Conservation (phyloP, 2,888 invertebrate genomes). For the Cistogaster globosa region DNA sequence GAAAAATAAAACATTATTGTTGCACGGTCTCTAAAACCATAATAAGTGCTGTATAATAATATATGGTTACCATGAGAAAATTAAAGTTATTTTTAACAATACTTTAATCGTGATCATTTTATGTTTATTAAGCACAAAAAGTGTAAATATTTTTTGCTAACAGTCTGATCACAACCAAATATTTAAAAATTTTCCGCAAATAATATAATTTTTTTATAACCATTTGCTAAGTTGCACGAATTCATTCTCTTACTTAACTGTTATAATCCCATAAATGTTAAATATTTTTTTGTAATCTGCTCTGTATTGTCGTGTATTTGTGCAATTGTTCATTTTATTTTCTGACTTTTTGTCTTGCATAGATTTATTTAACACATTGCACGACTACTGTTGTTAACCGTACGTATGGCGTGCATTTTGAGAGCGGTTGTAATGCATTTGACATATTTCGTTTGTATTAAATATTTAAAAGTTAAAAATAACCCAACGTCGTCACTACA, state of each 20-base stretch:
- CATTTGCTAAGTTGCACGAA: neutral
- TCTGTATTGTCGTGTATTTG: constrained; percentile 38
- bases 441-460: constrained; percentile 66
- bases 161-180: no score
- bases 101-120: no score
- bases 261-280: constrained; percentile 13
- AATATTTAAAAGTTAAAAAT: constrained; percentile 62
- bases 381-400: constrained; percentile 53
- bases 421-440: constrained; percentile 63
- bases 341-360: constrained; percentile 64
- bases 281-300: constrained; percentile 43
- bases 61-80: no score
- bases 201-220: no score
- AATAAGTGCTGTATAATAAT: no score
- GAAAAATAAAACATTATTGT: no score
- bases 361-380: constrained; percentile 69
- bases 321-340: constrained; percentile 62
- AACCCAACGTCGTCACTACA: constrained; percentile 28
- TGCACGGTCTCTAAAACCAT: no score
- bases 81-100: no score
- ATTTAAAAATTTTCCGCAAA: no score
- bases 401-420: constrained; percentile 35
- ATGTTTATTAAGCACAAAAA: no score
- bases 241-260: constrained; percentile 11
- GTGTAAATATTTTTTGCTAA: no score